A percentile compares a stretch with the other conserved stretches of the same genome.
Evolutionary conservation across 2,888 invertebrate species (phyloP).

Genomic region (Sphecodes monilicornis): DNA sequence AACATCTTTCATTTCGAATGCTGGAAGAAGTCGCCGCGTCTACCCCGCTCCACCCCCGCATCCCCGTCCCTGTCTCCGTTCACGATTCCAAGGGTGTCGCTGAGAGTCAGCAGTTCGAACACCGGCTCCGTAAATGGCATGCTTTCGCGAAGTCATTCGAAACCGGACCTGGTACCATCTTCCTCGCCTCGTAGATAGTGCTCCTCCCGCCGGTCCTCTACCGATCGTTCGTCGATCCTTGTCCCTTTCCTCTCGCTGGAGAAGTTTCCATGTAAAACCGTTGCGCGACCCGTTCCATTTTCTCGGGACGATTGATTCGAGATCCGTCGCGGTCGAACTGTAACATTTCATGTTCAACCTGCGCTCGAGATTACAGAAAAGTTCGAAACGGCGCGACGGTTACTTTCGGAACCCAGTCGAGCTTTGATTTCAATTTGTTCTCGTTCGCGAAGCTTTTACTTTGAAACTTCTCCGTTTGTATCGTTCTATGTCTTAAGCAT

Average conservation of each 20-base stretch:
- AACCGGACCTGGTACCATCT: conserved; percentile 72
- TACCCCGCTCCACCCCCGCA: conserved; percentile 79
- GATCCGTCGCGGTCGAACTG: neutral
- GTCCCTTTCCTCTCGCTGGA: conserved; percentile 27
- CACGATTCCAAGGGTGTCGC: conserved; percentile 80
- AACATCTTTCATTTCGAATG: conserved; percentile 70
- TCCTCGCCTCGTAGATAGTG: conserved; percentile 76
- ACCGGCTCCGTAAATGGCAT: conserved; percentile 76
- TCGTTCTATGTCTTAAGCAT: conserved; percentile 47
- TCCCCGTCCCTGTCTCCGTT: conserved; percentile 79
- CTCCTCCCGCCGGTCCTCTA: conserved; percentile 1
- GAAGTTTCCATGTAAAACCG: conserved; percentile 49
- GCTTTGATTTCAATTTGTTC: neutral
- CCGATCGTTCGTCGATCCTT: conserved; percentile 5
- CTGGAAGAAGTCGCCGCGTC: conserved; percentile 82
- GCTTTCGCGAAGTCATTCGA: conserved; percentile 75
- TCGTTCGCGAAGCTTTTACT: conserved; percentile 21
- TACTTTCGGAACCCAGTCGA: too few species aligned
- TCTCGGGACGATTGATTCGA: neutral
- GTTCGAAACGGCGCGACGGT: too few species aligned
- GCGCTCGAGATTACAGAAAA: neutral
- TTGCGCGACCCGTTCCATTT: neutral
- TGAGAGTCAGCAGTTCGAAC: conserved; percentile 78
- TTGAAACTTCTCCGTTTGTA: conserved; percentile 44
- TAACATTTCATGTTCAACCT: neutral